These are phyloP conservation scores for Cotesia glomerata DNA, from an alignment of 1,140 invertebrate genomes.

Conservation along the genomic window DNA sequence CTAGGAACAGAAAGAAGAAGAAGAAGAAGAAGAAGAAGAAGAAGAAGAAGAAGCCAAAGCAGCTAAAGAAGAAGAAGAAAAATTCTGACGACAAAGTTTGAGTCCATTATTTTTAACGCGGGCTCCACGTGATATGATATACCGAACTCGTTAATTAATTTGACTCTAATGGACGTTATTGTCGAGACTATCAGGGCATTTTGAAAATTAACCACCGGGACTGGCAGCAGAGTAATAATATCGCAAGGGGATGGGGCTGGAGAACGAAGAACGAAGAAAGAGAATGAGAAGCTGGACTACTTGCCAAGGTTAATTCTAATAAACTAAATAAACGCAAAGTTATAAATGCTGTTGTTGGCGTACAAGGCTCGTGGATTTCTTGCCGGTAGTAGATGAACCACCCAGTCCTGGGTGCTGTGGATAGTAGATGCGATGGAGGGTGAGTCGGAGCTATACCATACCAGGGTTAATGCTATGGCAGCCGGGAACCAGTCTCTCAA, in stretches of 20 bases:
- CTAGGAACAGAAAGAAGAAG: too few relatives aligned
- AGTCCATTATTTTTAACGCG: background rate
- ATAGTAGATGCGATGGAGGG: background rate
- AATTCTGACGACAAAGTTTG: conserved; percentile 1
- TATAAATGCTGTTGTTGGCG: conserved; percentile 43
- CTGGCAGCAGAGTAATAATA: too few relatives aligned
- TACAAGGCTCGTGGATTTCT: background rate
- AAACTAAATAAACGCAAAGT: conserved; percentile 51
- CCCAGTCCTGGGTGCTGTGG: background rate
- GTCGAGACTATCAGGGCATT: background rate
- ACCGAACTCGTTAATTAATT: conserved; percentile 11
- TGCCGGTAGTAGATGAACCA: background rate
- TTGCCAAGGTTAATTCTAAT: conserved; percentile 51
- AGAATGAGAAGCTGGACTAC: conserved; percentile 33
- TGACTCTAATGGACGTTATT: conserved; percentile 7
- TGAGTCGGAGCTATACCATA: background rate
- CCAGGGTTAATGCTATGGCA: background rate
- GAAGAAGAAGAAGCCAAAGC: too few relatives aligned
- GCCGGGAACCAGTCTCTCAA: conserved; percentile 10
- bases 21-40: too few relatives aligned
- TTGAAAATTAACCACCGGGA: background rate
- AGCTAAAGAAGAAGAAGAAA: too few relatives aligned
- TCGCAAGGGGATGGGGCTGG: background rate
- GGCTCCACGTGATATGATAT: background rate
- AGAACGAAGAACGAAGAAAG: background rate